Evolutionary conservation across 1,140 invertebrate species (phyloP).

Genomic region (Sinonovacula constricta): DNA sequence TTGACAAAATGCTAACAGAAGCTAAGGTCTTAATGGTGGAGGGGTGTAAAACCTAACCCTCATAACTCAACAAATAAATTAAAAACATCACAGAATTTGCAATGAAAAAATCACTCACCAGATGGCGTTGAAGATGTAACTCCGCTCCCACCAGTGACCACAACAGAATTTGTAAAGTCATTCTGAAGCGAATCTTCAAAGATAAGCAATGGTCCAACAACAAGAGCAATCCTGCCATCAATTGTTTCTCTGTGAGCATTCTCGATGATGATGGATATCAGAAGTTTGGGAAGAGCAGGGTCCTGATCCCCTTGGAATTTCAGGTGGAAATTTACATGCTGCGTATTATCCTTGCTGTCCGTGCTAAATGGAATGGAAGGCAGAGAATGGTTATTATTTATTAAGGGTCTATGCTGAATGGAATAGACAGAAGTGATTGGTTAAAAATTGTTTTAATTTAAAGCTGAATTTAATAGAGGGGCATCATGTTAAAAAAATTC

Average conservation of each 20-base stretch:
- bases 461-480: too few relatives aligned
- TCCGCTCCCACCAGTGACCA: conserved; percentile 17
- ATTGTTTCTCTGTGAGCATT: conserved; percentile 44
- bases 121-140: conserved; percentile 18
- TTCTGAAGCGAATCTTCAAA: conserved; percentile 45
- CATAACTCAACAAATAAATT: neutral
- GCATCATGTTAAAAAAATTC: too few relatives aligned
- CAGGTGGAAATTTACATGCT: conserved; percentile 44
- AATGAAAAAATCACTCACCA: too few relatives aligned
- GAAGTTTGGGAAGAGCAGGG: conserved; percentile 21
- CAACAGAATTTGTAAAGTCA: conserved; percentile 11
- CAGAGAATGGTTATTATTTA: too few relatives aligned
- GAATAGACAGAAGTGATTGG: too few relatives aligned
- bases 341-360: neutral
- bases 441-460: too few relatives aligned
- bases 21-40: neutral
- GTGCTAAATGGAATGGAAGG: too few relatives aligned
- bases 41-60: neutral
- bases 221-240: conserved; percentile 25
- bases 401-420: too few relatives aligned
- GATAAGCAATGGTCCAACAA: conserved; percentile 40
- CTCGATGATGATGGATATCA: conserved; percentile 43
- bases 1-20: neutral
- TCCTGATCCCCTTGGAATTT: conserved; percentile 44
- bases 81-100: neutral